Conservation (phyloP, 2,888 invertebrate genomes). For the Leptopilina syphax region DNA sequence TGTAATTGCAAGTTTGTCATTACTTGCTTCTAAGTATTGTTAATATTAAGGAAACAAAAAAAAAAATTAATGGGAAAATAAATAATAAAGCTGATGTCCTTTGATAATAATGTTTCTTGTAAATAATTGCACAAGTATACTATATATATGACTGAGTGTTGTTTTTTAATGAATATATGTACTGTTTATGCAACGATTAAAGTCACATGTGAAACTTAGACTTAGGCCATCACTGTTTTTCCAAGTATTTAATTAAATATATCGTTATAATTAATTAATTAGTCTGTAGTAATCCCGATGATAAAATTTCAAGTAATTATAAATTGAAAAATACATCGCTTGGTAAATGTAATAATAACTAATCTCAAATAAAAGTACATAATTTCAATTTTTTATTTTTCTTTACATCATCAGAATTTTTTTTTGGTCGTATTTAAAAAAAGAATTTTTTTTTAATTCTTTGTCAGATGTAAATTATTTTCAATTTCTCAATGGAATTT, state of each 20-base stretch:
- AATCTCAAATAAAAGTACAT: constrained; percentile 6
- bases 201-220: constrained; percentile 39
- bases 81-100: constrained; percentile 27
- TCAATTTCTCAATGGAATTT: no score
- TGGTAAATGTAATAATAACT: constrained; percentile 21
- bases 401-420: background rate
- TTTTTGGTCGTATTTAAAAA: background rate
- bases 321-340: constrained; percentile 1
- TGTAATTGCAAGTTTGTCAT: background rate
- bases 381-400: background rate
- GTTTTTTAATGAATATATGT: constrained; percentile 64
- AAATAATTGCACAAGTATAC: constrained; percentile 50
- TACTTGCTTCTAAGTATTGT: constrained; percentile 34
- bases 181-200: constrained; percentile 66
- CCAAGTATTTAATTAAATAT: constrained; percentile 24
- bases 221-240: constrained; percentile 19
- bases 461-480: no score
- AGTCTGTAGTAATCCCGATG: background rate
- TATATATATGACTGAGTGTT: constrained; percentile 52
- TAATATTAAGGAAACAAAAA: constrained; percentile 12
- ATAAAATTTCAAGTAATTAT: constrained; percentile 12
- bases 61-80: constrained; percentile 37
- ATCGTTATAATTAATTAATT: constrained; percentile 16
- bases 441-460: no score
- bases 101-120: constrained; percentile 24